Evolutionary conservation across 1,140 invertebrate genomes (phyloP), one percentile per base, ranked within the genome.

Genomic region (Drosophila gunungcola): DNA sequence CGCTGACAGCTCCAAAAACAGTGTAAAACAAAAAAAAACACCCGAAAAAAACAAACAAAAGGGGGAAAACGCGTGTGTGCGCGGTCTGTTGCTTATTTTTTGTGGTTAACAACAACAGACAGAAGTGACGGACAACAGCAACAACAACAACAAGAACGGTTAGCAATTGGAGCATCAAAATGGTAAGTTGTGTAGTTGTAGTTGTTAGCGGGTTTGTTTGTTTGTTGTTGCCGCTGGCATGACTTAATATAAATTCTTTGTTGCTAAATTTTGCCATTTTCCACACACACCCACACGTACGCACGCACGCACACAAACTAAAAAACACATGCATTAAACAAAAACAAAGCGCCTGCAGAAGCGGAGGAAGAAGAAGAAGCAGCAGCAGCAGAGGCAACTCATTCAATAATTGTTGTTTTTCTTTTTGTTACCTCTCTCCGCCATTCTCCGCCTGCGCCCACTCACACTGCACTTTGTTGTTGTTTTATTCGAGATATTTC

Each of bases 181-280:
- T 70, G 67, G 67, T 70, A 70, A 56, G 67, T 39, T 12, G 13
- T 10, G 36, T 3, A n/a, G 7, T 45, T 16, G 12, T 57, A 12
- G 32, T 36, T 51, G 6, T 64, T 48, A 9, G 13, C 29, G 41
- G 9, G 12, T 34, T 49, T 29, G 58, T 63, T 46, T 67, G 27
- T 13, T 48, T 38, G 62, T 54, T 69, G 34, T 32, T 48, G 42
- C 45, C 38, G 58, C 56, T 56, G 7, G 64, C 65, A 70, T 70
- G 67, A 70, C 67, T 70, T 55, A 70, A 70, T 70, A 68, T 16
- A 70, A 70, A 69, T 70, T 70, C 65, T 72, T 72, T 72, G 65
- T 70, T 70, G 65, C 34, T 70, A 34, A 29, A 55, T 21, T 34
- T 51, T 63, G 54, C 38, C 10, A 32, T 62, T 27, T 65, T 42